These are phyloP conservation scores for Gorilla gorilla DNA, from an alignment of 2,113 vertebrate genomes.

Conservation along the genomic window DNA sequence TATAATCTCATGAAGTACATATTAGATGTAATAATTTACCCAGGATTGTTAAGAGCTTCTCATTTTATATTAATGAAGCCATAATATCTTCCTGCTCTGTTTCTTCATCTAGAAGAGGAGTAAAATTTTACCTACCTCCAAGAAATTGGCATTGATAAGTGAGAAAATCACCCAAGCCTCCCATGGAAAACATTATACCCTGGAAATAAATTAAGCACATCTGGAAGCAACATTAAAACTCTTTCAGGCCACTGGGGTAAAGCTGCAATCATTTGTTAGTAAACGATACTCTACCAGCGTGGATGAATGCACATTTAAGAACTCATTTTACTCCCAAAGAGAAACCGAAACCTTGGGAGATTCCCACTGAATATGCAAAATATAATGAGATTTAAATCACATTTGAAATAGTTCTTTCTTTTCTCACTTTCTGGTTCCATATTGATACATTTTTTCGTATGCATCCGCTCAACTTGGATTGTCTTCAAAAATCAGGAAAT, in stretches of 20 bases:
- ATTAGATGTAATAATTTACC: conserved; percentile 26
- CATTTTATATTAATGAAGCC: conserved; percentile 49
- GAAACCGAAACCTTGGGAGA: conserved; percentile 62
- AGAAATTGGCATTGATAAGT: conserved; percentile 76
- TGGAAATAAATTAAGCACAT: conserved; percentile 82
- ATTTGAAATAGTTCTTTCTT: conserved; percentile 60
- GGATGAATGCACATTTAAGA: conserved; percentile 72
- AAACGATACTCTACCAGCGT: conserved; percentile 70
- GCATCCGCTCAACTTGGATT: not conserved
- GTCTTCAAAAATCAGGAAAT: conserved; percentile 43
- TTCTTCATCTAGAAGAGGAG: conserved; percentile 28
- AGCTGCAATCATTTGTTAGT: conserved; percentile 80
- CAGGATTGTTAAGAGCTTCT: conserved; percentile 30
- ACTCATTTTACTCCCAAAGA: conserved; percentile 61
- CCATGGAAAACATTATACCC: conserved; percentile 69
- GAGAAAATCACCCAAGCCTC: conserved; percentile 73
- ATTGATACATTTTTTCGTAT: conserved; percentile 18
- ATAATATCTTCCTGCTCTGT: conserved; percentile 43
- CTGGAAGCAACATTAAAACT: conserved; percentile 77
- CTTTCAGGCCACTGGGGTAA: conserved; percentile 70
- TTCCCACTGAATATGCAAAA: conserved; percentile 68
- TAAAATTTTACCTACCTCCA: conserved; percentile 57
- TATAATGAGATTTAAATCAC: conserved; percentile 68
- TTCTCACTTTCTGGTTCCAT: conserved; percentile 32
- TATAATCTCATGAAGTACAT: conserved; percentile 2